Percentiles rank a stretch among this genome's conserved stretches.
Evolutionary conservation across 2,888 invertebrate species (phyloP).

Genomic region (Oithona nana): DNA sequence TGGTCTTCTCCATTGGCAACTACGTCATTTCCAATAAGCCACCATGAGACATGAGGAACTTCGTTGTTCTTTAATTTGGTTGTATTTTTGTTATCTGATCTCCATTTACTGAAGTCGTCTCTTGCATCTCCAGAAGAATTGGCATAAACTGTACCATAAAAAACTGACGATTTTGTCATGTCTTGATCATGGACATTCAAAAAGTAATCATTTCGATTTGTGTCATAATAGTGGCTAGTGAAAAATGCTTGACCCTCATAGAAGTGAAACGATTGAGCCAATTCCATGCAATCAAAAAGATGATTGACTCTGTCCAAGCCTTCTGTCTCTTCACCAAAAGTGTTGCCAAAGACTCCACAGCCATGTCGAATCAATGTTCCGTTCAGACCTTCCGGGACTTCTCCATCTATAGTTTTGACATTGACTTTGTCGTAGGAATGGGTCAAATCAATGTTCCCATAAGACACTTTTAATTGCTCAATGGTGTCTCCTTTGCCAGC

Average conservation of each 20-base stretch:
- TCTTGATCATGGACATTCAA: background rate
- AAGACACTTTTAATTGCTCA: background rate
- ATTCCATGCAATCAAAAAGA: background rate
- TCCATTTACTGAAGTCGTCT: no score
- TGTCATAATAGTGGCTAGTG: background rate
- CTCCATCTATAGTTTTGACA: background rate
- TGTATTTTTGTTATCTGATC: no score
- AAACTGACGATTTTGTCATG: background rate
- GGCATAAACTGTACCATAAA: background rate
- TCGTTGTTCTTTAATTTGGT: background rate
- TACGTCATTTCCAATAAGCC: background rate
- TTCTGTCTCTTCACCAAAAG: background rate
- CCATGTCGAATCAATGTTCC: background rate
- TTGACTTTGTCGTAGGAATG: background rate
- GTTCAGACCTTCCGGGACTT: background rate
- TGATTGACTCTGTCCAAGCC: background rate
- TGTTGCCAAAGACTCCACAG: background rate
- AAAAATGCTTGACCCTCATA: background rate
- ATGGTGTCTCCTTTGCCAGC: background rate
- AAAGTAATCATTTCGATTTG: background rate
- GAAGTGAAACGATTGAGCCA: background rate
- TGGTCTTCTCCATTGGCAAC: background rate
- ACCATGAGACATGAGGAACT: background rate
- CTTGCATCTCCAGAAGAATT: background rate
- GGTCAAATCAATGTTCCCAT: background rate